A percentile compares a stretch with the other conserved stretches of the same genome.
phyloP scores from a whole-genome alignment of 2,113 vertebrate genomes.

The human (Homo sapiens) region DNA sequence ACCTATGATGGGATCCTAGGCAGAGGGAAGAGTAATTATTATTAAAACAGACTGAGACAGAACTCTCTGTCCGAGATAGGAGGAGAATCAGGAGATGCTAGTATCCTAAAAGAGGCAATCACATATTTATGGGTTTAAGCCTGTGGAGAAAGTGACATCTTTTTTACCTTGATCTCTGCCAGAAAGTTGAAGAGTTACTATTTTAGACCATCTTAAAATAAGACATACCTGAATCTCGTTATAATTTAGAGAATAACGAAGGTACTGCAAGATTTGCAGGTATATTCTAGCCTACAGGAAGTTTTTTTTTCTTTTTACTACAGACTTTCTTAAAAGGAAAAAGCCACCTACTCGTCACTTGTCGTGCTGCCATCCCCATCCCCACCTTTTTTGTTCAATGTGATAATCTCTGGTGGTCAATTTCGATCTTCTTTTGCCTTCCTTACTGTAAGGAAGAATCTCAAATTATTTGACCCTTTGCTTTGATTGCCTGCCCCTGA shows the following conservation, averaged over 20 bases:
- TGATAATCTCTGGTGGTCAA: constrained; percentile 66
- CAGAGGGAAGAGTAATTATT: background rate
- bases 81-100: background rate
- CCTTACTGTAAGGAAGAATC: constrained; percentile 55
- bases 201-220: constrained; percentile 55
- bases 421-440: constrained; percentile 67
- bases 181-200: constrained; percentile 57
- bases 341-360: constrained; percentile 9
- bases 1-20: background rate
- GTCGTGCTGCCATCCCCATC: background rate
- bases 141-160: constrained; percentile 40
- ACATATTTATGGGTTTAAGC: constrained; percentile 16
- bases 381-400: background rate
- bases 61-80: background rate
- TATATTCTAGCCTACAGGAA: constrained; percentile 5
- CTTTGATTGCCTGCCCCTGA: constrained; percentile 58
- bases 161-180: constrained; percentile 38
- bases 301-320: constrained; percentile 39
- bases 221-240: constrained; percentile 46
- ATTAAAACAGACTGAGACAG: background rate
- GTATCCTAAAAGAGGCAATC: background rate
- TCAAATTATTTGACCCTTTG: constrained; percentile 66
- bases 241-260: constrained; percentile 6
- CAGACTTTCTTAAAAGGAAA: constrained; percentile 58
- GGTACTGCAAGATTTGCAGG: constrained; percentile 19